Evolutionary conservation across 2,797 vertebrate genomes (phyloP).

Genomic region (Clamator glandarius): DNA sequence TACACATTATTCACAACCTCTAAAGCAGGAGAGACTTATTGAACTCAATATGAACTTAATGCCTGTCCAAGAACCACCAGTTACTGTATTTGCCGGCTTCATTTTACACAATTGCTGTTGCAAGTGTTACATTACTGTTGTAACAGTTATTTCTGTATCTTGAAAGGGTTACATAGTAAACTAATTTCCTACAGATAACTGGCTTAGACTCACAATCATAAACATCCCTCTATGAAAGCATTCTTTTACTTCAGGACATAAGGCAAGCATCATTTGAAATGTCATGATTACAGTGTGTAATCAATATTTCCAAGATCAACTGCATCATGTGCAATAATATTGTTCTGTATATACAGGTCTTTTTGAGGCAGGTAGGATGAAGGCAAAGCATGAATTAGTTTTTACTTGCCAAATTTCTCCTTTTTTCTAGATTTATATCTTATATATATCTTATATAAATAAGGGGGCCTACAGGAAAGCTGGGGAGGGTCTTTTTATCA

Average conservation of each 20-base stretch:
- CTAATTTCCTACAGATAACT: not conserved
- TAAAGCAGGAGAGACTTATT: not conserved
- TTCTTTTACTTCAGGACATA: not conserved
- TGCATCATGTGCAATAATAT: not conserved
- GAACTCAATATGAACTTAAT: conserved; percentile 7
- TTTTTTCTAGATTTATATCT: not conserved
- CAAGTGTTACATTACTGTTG: not conserved
- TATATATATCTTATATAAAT: not conserved
- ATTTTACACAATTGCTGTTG: not conserved
- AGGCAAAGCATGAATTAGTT: not conserved
- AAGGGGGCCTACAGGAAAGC: no score
- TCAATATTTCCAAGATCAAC: not conserved
- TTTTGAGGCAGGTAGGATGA: not conserved
- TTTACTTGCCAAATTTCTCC: not conserved
- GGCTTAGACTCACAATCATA: not conserved
- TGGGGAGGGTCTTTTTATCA: no score
- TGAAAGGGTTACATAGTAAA: not conserved
- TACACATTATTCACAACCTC: not conserved
- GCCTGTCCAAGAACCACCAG: not conserved
- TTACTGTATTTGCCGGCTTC: not conserved
- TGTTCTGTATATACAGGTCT: not conserved
- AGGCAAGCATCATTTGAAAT: not conserved
- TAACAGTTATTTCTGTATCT: not conserved
- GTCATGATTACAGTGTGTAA: not conserved
- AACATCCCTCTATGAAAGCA: not conserved